phyloP scores from a whole-genome alignment of 2,888 invertebrate species.

The Melinaea marsaeus region DNA sequence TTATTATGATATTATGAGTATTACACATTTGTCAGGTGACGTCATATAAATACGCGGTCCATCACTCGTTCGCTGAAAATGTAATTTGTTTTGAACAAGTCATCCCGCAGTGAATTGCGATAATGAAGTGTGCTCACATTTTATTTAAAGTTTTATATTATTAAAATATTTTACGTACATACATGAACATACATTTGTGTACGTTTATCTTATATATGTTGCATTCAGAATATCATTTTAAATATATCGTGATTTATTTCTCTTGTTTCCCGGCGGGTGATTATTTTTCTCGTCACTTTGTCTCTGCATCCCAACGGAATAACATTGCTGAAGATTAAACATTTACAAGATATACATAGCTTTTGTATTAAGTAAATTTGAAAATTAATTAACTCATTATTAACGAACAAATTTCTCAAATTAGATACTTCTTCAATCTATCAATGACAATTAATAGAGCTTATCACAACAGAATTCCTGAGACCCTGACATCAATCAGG shows the following conservation, averaged over 20 bases:
- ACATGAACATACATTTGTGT: no score
- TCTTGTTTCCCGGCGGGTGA: conserved; percentile 25
- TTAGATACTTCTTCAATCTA: no score
- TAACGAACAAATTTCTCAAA: no score
- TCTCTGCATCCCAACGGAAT: conserved; percentile 34
- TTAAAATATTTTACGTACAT: no score
- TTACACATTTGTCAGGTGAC: conserved; percentile 15
- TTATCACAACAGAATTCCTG: no score
- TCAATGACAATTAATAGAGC: no score
- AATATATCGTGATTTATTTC: conserved; percentile 18
- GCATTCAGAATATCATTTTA: no score
- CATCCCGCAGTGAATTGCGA: conserved; percentile 17
- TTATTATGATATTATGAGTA: no score
- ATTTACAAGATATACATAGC: conserved; percentile 28
- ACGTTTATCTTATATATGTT: no score
- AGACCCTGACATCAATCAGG: no score
- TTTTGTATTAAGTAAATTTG: no score
- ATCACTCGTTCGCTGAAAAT: conserved; percentile 24
- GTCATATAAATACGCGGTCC: conserved; percentile 25
- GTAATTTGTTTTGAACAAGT: conserved; percentile 22
- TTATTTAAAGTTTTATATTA: conserved; percentile 20
- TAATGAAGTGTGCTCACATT: conserved; percentile 18
- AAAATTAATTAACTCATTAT: no score
- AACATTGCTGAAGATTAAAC: conserved; percentile 48
- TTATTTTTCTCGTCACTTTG: conserved; percentile 27